Evolutionary conservation across 2,888 invertebrate genomes (phyloP).

Genomic region (Mesochorus sp.): DNA sequence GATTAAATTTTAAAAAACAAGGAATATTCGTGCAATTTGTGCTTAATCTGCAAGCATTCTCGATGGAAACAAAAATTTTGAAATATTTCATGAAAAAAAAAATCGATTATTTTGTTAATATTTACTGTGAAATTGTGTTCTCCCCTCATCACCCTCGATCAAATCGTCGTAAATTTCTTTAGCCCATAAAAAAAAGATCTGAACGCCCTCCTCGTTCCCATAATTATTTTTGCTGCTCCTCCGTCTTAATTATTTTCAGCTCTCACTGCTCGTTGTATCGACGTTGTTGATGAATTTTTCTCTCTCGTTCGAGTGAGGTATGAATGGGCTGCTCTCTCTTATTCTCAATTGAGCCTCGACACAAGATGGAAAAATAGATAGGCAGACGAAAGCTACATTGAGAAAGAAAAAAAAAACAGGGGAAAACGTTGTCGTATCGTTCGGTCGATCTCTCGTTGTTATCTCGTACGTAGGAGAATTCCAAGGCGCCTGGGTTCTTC

Average conservation of each 20-base stretch:
- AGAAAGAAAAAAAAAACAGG: slow-evolving; percentile 9
- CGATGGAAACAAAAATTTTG: no score
- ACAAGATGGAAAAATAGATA: background rate
- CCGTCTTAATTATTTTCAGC: slow-evolving; percentile 55
- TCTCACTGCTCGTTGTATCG: slow-evolving; percentile 13
- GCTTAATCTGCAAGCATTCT: no score
- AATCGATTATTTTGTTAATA: slow-evolving; percentile 10
- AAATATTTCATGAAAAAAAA: background rate
- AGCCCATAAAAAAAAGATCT: slow-evolving; percentile 6
- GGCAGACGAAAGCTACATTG: background rate
- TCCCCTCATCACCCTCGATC: no score
- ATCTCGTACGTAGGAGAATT: slow-evolving; percentile 49
- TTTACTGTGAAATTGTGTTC: background rate
- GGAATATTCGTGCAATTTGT: no score
- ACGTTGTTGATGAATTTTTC: background rate
- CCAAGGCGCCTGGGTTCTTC: slow-evolving; percentile 63
- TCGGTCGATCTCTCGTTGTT: slow-evolving; percentile 42
- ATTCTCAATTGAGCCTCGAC: no score
- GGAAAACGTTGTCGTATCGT: slow-evolving; percentile 35
- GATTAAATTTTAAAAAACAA: background rate
- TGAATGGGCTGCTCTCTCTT: slow-evolving; percentile 22
- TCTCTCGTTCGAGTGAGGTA: slow-evolving; percentile 11
- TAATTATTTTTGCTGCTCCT: slow-evolving; percentile 18
- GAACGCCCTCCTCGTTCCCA: background rate
- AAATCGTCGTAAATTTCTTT: slow-evolving; percentile 15